Evolutionary conservation across 2,888 invertebrate genomes (phyloP).

Genomic region (Cyclophora punctaria): DNA sequence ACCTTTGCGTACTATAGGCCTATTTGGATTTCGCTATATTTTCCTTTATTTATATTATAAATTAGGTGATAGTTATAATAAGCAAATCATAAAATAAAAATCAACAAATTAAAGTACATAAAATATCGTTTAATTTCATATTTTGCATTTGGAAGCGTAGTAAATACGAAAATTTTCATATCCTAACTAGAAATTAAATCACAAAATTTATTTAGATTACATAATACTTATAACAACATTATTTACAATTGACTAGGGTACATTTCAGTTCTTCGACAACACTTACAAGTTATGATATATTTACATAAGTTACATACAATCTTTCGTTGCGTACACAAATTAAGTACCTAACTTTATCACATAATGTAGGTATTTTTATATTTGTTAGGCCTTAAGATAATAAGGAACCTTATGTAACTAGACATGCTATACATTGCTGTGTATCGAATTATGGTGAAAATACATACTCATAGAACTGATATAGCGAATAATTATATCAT

Average conservation of each 20-base stretch:
- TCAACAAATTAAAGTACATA: conserved; percentile 47
- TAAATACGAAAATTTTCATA: conserved; percentile 69
- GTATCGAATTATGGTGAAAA: too few relatives aligned
- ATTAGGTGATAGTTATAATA: conserved; percentile 4
- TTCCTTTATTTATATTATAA: too few relatives aligned
- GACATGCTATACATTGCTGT: conserved; percentile 7
- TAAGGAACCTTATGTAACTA: conserved; percentile 59
- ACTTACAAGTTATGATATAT: conserved; percentile 28
- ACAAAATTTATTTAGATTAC: conserved; percentile 66
- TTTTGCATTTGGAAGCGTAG: conserved; percentile 74
- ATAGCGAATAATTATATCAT: too few relatives aligned
- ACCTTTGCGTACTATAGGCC: too few relatives aligned
- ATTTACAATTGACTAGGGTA: conserved; percentile 76
- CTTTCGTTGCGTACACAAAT: conserved; percentile 28
- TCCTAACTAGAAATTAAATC: conserved; percentile 71
- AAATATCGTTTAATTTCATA: conserved; percentile 72
- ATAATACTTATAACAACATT: conserved; percentile 42
- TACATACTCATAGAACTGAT: too few relatives aligned
- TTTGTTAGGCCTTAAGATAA: conserved; percentile 37
- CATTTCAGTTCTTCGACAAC: conserved; percentile 71
- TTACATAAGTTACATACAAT: conserved; percentile 43
- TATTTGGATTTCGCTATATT: too few relatives aligned
- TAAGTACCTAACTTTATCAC: conserved; percentile 71
- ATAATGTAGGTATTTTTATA: conserved; percentile 37
- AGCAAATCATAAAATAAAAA: conserved; percentile 36